A percentile compares a stretch with the other conserved stretches of the same genome.
These are phyloP conservation scores for Drosophila emarginata DNA, from an alignment of 2,888 invertebrate genomes.

Conservation along the genomic window DNA sequence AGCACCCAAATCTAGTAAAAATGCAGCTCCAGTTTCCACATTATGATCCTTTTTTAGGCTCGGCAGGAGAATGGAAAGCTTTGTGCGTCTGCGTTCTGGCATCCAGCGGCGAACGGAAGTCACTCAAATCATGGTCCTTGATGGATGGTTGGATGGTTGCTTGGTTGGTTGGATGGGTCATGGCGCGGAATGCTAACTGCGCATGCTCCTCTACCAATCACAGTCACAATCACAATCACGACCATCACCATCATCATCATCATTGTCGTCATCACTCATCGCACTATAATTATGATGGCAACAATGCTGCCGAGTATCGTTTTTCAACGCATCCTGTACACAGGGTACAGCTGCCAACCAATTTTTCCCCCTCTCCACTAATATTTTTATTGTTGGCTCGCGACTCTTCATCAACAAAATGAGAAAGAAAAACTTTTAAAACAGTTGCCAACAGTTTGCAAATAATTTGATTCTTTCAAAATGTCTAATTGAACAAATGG, in stretches of 20 bases:
- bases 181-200: slow-evolving; percentile 28
- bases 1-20: slow-evolving; percentile 59
- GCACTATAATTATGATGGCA: slow-evolving; percentile 64
- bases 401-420: not conserved
- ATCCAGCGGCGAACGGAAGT: slow-evolving; percentile 60
- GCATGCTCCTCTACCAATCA: slow-evolving; percentile 41
- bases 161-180: slow-evolving; percentile 38
- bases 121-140: slow-evolving; percentile 29
- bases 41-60: slow-evolving; percentile 45
- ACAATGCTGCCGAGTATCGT: slow-evolving; percentile 62
- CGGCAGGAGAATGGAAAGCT: slow-evolving; percentile 31
- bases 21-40: slow-evolving; percentile 28
- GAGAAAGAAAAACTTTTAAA: not conserved
- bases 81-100: slow-evolving; percentile 53
- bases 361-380: not conserved
- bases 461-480: slow-evolving; percentile 41
- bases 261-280: slow-evolving; percentile 25
- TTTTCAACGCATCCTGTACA: slow-evolving; percentile 69
- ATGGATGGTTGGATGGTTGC: slow-evolving; percentile 33
- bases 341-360: slow-evolving; percentile 36
- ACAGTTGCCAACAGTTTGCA: slow-evolving; percentile 35
- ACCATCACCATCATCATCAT: slow-evolving; percentile 18
- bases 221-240: slow-evolving; percentile 20
- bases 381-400: slow-evolving; percentile 13
- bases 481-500: slow-evolving; percentile 17